phyloP scores from a whole-genome alignment of 2,888 invertebrate species.

The Cryptocephalus moraei region DNA sequence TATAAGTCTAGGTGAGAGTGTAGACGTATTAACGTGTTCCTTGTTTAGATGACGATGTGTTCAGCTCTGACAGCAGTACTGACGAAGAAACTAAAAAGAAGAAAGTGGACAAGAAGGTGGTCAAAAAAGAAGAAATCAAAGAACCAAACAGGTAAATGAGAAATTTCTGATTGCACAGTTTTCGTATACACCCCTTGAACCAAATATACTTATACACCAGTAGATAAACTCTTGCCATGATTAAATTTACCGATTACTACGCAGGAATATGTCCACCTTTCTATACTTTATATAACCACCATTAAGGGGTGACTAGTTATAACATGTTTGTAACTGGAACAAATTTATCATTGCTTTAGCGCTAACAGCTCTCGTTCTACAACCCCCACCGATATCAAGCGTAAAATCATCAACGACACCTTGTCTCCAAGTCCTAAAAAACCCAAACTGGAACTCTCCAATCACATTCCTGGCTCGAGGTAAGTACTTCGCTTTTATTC shows the following conservation, averaged over 20 bases:
- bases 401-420: slow-evolving; percentile 36
- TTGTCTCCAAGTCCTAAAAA: slow-evolving; percentile 45
- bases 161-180: background rate
- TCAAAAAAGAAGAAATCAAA: slow-evolving; percentile 33
- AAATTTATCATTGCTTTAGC: slow-evolving; percentile 26
- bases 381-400: slow-evolving; percentile 39
- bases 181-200: too few species aligned
- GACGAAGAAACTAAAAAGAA: slow-evolving; percentile 61
- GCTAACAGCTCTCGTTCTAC: slow-evolving; percentile 46
- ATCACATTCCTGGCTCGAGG: slow-evolving; percentile 42
- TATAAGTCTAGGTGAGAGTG: background rate
- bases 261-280: too few species aligned
- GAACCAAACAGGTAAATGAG: slow-evolving; percentile 31
- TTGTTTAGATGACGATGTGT: slow-evolving; percentile 49
- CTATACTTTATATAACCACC: too few species aligned
- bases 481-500: slow-evolving; percentile 15
- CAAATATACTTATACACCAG: too few species aligned
- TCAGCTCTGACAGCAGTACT: slow-evolving; percentile 58
- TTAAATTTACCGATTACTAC: too few species aligned
- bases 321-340: background rate
- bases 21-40: slow-evolving; percentile 1
- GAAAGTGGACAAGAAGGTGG: slow-evolving; percentile 38
- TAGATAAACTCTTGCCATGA: too few species aligned
- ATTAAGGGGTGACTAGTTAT: background rate
- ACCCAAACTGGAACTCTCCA: slow-evolving; percentile 43